Conservation (phyloP, 2,888 invertebrate species). For the Cinara cedri region DNA sequence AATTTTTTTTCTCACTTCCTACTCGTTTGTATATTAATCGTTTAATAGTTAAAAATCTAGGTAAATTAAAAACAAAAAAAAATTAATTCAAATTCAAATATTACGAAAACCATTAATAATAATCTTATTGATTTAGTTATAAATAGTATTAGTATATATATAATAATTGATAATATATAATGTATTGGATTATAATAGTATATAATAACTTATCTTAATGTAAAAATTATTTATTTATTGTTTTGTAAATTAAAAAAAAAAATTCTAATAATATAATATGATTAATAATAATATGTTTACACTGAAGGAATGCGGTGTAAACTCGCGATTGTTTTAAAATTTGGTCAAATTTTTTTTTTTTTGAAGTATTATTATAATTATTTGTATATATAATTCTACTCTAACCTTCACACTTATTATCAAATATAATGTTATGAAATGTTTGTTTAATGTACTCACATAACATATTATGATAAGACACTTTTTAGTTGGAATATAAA, state of each 20-base stretch:
- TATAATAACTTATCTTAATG: slow-evolving; percentile 21
- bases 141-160: slow-evolving; percentile 14
- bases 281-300: slow-evolving; percentile 44
- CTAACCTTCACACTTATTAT: slow-evolving; percentile 21
- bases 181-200: no score
- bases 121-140: no score
- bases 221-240: slow-evolving; percentile 20
- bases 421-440: background rate
- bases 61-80: no score
- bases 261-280: no score
- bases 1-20: slow-evolving; percentile 34
- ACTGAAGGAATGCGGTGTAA: slow-evolving; percentile 32
- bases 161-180: no score
- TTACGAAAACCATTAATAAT: slow-evolving; percentile 43
- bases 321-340: slow-evolving; percentile 44
- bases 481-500: slow-evolving; percentile 1
- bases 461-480: background rate
- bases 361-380: slow-evolving; percentile 9
- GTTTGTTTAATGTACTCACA: background rate
- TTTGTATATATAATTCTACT: background rate
- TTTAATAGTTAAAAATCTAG: no score
- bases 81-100: slow-evolving; percentile 39
- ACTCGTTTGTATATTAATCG: slow-evolving; percentile 15
- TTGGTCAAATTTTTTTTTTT: slow-evolving; percentile 42
- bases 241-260: slow-evolving; percentile 15